Conservation (phyloP, 2,113 vertebrate species). For the Silurus asotus region DNA sequence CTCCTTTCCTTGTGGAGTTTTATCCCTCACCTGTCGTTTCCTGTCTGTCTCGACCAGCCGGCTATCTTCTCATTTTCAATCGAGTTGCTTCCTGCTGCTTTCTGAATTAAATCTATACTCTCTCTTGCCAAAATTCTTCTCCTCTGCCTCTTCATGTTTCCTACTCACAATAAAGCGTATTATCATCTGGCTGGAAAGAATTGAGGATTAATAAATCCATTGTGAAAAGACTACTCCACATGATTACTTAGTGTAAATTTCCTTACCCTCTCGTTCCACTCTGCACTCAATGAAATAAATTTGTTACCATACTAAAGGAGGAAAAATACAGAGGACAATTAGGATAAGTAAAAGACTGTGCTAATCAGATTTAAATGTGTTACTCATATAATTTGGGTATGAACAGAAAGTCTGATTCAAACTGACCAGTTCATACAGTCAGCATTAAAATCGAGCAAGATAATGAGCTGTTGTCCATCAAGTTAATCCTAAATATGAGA, state of each 20-base stretch:
- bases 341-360: not conserved
- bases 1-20: not conserved
- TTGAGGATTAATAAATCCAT: not conserved
- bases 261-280: not conserved
- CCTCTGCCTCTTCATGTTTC: constrained; percentile 16
- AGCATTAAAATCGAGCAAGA: not conserved
- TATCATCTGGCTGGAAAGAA: not conserved
- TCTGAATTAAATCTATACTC: constrained; percentile 14
- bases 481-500: not conserved
- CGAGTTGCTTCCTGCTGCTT: constrained; percentile 9
- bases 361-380: not conserved
- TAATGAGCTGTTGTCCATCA: not conserved
- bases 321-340: not conserved
- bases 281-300: not conserved
- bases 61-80: constrained; percentile 23
- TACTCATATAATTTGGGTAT: not conserved
- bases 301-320: not conserved
- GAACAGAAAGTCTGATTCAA: not conserved
- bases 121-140: constrained; percentile 13
- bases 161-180: not conserved
- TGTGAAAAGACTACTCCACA: not conserved
- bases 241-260: not conserved
- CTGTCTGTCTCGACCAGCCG: not conserved
- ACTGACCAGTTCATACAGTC: not conserved
- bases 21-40: constrained; percentile 31